A percentile compares a stretch with the other conserved stretches of the same genome.
Conservation (phyloP, 1,140 invertebrate species). For the Pseudoatta argentina region DNA sequence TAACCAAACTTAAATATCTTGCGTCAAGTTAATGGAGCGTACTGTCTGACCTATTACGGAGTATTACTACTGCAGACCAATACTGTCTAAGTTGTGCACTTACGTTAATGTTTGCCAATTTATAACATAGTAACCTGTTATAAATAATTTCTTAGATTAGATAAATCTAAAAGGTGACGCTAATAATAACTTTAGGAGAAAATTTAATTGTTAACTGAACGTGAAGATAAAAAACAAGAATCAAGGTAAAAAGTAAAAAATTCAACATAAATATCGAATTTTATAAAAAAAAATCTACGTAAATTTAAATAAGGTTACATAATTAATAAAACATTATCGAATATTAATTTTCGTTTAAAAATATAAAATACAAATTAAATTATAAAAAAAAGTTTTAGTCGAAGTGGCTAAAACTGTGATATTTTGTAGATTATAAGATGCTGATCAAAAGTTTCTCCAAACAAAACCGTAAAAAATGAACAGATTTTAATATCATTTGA, state of each 20-base stretch:
- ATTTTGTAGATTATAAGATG: too few species aligned
- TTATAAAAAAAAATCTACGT: neutral
- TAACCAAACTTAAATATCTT: slow-evolving; percentile 9
- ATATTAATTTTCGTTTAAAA: slow-evolving; percentile 9
- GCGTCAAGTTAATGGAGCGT: neutral
- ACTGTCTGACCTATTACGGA: slow-evolving; percentile 37
- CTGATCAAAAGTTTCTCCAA: too few species aligned
- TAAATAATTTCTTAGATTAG: neutral
- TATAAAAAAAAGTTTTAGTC: neutral
- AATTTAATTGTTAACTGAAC: neutral
- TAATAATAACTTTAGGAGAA: neutral
- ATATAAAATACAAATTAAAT: slow-evolving; percentile 18
- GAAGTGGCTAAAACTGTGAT: too few species aligned
- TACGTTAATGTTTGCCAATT: slow-evolving; percentile 5
- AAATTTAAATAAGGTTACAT: neutral
- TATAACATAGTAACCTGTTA: neutral
- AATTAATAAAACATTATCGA: slow-evolving; percentile 11
- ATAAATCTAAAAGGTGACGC: neutral
- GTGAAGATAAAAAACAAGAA: neutral
- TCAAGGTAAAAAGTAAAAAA: neutral
- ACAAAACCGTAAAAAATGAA: too few species aligned
- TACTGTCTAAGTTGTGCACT: slow-evolving; percentile 12
- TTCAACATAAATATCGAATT: neutral
- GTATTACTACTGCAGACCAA: slow-evolving; percentile 36
- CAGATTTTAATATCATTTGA: too few species aligned